A percentile compares a stretch with the other conserved stretches of the same genome.
Conservation (phyloP, 1,140 invertebrate species). For the Octopus sinensis region DNA sequence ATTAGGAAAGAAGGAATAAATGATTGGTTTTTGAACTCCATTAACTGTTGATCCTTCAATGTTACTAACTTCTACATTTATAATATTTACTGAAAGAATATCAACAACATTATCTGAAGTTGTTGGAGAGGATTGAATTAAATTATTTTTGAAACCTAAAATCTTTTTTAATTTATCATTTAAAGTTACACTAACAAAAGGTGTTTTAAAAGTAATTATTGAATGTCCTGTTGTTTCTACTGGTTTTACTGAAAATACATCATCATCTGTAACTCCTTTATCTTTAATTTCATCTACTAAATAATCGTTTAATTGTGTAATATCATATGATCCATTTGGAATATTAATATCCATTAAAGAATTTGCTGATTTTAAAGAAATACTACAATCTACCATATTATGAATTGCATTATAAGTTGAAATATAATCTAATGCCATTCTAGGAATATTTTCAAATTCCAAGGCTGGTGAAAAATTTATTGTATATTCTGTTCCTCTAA, state of each 20-base stretch:
- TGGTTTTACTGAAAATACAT: background rate
- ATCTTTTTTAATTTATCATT: slow-evolving; percentile 4
- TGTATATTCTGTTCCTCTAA: background rate
- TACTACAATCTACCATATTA: background rate
- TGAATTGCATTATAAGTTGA: slow-evolving; percentile 3
- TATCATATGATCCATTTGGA: background rate
- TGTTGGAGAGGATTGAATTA: background rate
- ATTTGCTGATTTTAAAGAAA: too few relatives aligned
- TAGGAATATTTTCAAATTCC: slow-evolving; percentile 1
- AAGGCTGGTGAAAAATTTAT: background rate
- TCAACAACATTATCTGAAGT: background rate
- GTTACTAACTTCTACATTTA: background rate
- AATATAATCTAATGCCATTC: background rate
- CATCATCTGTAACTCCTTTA: background rate
- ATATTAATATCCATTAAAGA: background rate
- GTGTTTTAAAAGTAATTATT: slow-evolving; percentile 1
- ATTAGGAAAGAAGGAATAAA: slow-evolving; percentile 3
- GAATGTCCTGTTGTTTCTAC: background rate
- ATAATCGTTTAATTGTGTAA: background rate
- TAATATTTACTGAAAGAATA: slow-evolving; percentile 1
- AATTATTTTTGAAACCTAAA: background rate
- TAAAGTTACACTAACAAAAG: background rate
- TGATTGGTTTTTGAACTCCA: slow-evolving; percentile 3
- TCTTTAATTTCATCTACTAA: background rate
- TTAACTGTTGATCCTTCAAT: slow-evolving; percentile 3